Conservation (phyloP, 2,113 vertebrate genomes). For the Calyptommatus sinebrachiatus region DNA sequence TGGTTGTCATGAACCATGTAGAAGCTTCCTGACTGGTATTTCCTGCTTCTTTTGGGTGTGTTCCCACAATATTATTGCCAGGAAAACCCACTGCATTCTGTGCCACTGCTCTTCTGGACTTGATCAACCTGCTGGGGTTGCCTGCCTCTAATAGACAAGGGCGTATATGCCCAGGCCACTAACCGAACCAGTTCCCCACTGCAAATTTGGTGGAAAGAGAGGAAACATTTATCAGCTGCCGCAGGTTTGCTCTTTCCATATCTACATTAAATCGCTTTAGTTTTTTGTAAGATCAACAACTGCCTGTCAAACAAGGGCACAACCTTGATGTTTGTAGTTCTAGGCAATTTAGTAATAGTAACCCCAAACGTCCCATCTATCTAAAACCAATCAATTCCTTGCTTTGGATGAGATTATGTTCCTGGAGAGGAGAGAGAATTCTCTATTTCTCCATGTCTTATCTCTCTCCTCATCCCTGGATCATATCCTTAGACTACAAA, state of each 20-base stretch:
- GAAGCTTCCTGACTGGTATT: background rate
- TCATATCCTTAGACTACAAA: too few relatives aligned
- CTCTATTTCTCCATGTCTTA: too few relatives aligned
- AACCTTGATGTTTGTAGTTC: background rate
- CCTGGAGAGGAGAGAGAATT: too few relatives aligned
- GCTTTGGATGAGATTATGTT: too few relatives aligned
- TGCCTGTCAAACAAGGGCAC: background rate
- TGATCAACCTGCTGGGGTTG: constrained; percentile 14
- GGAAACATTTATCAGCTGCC: background rate
- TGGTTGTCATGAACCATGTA: too few relatives aligned
- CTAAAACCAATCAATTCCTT: background rate
- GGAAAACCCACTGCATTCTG: background rate
- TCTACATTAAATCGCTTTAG: background rate
- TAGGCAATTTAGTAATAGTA: too few relatives aligned
- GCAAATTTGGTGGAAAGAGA: background rate
- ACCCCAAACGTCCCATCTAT: too few relatives aligned
- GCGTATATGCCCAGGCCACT: background rate
- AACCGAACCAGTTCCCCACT: constrained; percentile 17
- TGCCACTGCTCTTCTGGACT: background rate
- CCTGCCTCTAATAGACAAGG: background rate
- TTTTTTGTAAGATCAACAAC: background rate
- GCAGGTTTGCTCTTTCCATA: background rate
- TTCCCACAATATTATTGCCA: background rate
- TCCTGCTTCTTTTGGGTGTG: background rate
- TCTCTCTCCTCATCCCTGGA: too few relatives aligned